These are phyloP conservation scores for Teleiodes luculella DNA, from an alignment of 2,888 invertebrate genomes.

Conservation along the genomic window DNA sequence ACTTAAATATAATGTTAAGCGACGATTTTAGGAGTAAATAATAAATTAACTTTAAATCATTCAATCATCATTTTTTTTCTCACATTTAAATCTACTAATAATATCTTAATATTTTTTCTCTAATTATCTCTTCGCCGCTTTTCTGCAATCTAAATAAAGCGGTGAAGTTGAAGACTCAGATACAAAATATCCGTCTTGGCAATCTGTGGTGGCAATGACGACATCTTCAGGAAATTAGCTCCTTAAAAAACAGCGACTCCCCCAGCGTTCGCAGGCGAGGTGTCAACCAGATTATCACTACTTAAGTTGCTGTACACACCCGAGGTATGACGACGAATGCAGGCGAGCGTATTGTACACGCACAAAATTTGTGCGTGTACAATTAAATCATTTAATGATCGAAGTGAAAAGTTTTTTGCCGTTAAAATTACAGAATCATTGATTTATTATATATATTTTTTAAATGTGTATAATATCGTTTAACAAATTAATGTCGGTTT, in stretches of 20 bases:
- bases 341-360: neutral
- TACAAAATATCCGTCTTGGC: neutral
- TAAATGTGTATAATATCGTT: too few relatives aligned
- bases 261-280: conserved; percentile 28
- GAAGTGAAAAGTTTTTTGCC: too few relatives aligned
- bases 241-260: conserved; percentile 41
- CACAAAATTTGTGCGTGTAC: too few relatives aligned
- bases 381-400: too few relatives aligned
- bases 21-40: too few relatives aligned
- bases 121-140: neutral
- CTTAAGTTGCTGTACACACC: neutral
- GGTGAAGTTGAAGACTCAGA: neutral
- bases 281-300: conserved; percentile 43
- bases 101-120: neutral
- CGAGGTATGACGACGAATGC: neutral
- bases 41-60: too few relatives aligned
- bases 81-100: too few relatives aligned
- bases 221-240: conserved; percentile 52
- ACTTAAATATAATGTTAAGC: neutral
- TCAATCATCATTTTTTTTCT: too few relatives aligned
- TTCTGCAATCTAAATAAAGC: neutral
- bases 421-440: too few relatives aligned
- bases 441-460: too few relatives aligned
- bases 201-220: conserved; percentile 23
- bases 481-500: too few relatives aligned